Base-by-base conservation (phyloP, 2,797 vertebrate genomes). In the Perodicticus potto region DNA sequence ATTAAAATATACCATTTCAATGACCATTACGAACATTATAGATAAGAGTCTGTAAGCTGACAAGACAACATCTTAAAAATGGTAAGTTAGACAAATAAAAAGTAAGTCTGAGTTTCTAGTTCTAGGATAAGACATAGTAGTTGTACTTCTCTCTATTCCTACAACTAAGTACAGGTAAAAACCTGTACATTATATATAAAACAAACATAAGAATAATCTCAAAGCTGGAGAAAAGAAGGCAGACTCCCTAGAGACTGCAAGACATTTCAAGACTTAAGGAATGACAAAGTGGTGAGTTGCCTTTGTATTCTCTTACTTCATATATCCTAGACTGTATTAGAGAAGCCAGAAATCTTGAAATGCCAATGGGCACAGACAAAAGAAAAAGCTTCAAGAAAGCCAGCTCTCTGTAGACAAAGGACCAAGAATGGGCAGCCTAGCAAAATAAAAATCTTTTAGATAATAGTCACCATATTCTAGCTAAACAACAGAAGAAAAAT, bases 51-150 rank as follows among this genome's bases (percentile, higher is more conserved):
- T 55, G 3, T 37, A 92, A 67, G 29, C 40, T 53, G 29, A 95
- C 37, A 89, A 22, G 77, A 85, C 40, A 86, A 85, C 2, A 86
- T 3, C 3, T 86, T 92, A 40, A 10, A 95, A 86, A 87, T 65
- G 55, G 22, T 49, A 93, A 94, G 65, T 92, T 65, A 88, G 29
- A 94, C 76, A 61, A 86, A 89, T 43, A 83, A 95, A 88, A 87
- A 82, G 22, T 63, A 43, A 59, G 61, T 65, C 32, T 77, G 40
- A 86, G 49, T 72, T 88, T 93, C n/a, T 43, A 70, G 59, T 93
- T 96, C 73, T 4, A 93, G 45, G 29, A 77, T 29, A 88, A 72
- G 32, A 70, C 57, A 95, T 34, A 86, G 13, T 67, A 91, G 37
- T 87, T 37, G 20, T 0, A 80, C 29, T 57, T 92, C n/a, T 93